phyloP scores from a whole-genome alignment of 1,140 invertebrate genomes.

The Drosophila mayri region DNA sequence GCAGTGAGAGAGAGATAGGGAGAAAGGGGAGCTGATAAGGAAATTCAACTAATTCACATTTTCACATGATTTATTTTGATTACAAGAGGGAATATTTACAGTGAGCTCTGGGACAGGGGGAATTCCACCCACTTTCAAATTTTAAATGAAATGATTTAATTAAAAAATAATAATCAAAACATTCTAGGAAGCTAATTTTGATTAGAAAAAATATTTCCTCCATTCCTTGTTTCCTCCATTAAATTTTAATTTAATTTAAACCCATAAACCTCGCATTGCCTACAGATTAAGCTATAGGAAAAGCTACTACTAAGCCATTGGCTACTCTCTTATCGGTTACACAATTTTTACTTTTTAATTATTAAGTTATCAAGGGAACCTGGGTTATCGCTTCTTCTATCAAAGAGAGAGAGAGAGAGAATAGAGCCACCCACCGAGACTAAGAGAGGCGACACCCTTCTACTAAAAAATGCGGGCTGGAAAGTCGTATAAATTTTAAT shows the following conservation, averaged over 20 bases:
- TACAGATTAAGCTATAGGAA: neutral
- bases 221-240: no score
- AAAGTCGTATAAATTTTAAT: conserved; percentile 73
- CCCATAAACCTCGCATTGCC: neutral
- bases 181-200: no score
- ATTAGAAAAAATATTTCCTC: no score
- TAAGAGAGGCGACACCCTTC: neutral
- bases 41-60: conserved; percentile 4
- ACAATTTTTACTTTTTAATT: neutral
- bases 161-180: no score
- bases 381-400: no score
- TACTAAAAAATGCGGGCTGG: conserved; percentile 26
- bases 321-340: neutral
- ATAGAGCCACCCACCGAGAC: no score
- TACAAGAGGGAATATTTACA: conserved; percentile 6
- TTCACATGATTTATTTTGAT: conserved; percentile 13
- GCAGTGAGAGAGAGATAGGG: neutral
- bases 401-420: no score
- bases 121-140: no score
- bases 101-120: no score
- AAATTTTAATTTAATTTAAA: no score
- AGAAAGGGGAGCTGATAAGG: conserved; percentile 1
- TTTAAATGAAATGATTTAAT: no score
- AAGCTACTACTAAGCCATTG: neutral
- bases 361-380: neutral